Base-by-base conservation (phyloP, 2,797 vertebrate genomes). In the Melopsittacus undulatus region DNA sequence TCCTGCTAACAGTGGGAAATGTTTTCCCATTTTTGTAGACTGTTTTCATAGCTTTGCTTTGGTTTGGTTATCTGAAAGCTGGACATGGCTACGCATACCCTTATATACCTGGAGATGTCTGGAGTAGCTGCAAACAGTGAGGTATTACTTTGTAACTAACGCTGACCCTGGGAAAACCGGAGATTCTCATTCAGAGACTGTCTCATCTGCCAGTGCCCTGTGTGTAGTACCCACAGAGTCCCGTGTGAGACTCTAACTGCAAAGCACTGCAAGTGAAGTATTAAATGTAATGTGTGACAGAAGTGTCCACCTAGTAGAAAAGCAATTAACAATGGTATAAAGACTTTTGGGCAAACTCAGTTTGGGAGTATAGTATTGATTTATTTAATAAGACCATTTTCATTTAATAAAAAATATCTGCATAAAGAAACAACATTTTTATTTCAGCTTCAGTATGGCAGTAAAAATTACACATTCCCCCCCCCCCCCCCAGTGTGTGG, bases 401-500 rank as follows among this genome's bases (percentile, higher is more conserved):
- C 67, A 67, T 74, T 24, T 49, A 66, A 54, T 76, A 40, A 32
- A 80, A 80, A n/a, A 49, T 0, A 32, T 32, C 54, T 75, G 45
- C 87, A 68, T 57, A 78, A 89, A 70, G 64, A 69, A 32, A 14
- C 26, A 51, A 73, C 43, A 38, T 63, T 64, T 93, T 85, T 90
- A 69, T 27, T 90, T 85, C 45, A 48, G 22, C 27, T 68, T 86
- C 30, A 48, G 1, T 20, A 12, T 40, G 27, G 18, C 59, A 59
- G 49, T 84, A 82, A 89, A 92, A 73, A 26, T 54, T 49, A 8
- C 20, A 32, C 17, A 20, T 4, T 63, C 36, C 36, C 36, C 34
- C 34, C 34, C 34, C 7, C 3, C 2, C 13, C 10, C 8, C 30
- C 42, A 0, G 13, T 11, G 3, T 38, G 20, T 15, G 15, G 2